phyloP scores from a whole-genome alignment of 1,140 invertebrate species.

The Bombus pyrosoma region DNA sequence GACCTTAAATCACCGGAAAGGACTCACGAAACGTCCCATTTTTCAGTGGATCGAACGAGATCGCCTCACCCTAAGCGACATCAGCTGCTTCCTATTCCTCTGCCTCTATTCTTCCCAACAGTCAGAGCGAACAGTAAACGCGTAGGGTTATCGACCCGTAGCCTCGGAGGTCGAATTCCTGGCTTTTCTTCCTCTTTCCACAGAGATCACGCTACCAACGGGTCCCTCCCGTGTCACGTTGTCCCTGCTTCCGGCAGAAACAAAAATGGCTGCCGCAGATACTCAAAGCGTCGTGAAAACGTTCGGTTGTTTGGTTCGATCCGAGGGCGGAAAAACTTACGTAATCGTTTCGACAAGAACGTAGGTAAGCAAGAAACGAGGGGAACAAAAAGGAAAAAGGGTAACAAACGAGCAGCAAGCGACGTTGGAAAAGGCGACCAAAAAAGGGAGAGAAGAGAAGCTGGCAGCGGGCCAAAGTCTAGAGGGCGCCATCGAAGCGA shows the following conservation, averaged over 20 bases:
- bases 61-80: background rate
- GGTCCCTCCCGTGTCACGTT: background rate
- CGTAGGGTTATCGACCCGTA: slow-evolving; percentile 56
- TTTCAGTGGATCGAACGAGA: background rate
- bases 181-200: slow-evolving; percentile 30
- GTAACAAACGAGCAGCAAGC: slow-evolving; percentile 18
- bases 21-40: background rate
- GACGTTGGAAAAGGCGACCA: background rate
- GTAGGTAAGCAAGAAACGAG: background rate
- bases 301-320: background rate
- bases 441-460: slow-evolving; percentile 25
- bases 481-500: background rate
- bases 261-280: background rate
- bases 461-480: slow-evolving; percentile 15
- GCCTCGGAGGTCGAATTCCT: slow-evolving; percentile 32
- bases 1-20: too few relatives aligned
- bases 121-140: slow-evolving; percentile 27
- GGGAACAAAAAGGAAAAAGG: slow-evolving; percentile 11
- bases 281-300: background rate
- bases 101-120: background rate
- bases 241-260: background rate
- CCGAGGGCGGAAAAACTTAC: background rate
- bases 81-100: background rate
- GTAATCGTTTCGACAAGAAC: slow-evolving; percentile 18
- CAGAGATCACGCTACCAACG: background rate